Evolutionary conservation across 1,140 invertebrate genomes (phyloP).

Genomic region (Paraescarpia echinospica): DNA sequence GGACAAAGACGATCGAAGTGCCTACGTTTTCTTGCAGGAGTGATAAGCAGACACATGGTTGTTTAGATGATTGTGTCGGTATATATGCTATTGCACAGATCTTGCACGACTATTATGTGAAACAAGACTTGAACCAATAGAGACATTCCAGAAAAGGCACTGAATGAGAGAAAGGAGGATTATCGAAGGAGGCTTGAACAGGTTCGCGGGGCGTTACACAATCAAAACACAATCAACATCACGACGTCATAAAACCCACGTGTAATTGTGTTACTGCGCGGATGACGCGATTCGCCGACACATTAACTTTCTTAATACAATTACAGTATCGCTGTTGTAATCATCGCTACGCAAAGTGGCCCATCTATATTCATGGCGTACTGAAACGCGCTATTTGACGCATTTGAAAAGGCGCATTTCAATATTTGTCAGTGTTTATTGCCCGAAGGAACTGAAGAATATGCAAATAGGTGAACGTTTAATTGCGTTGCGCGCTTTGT

Average conservation of each 20-base stretch:
- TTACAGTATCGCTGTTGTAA: slow-evolving; percentile 5
- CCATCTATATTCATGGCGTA: slow-evolving; percentile 5
- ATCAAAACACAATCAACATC: neutral
- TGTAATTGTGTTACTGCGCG: neutral
- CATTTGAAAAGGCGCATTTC: slow-evolving; percentile 5
- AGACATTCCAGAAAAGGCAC: neutral
- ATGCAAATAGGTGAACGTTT: neutral
- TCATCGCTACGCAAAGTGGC: neutral
- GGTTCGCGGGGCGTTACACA: neutral
- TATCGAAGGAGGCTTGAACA: neutral
- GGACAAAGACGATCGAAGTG: neutral
- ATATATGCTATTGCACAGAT: no score
- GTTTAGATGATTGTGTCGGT: neutral
- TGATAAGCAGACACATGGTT: neutral
- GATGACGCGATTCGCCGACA: neutral
- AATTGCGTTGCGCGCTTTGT: neutral
- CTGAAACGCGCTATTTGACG: neutral
- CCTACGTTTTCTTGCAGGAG: neutral
- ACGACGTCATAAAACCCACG: neutral
- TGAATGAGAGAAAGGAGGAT: neutral
- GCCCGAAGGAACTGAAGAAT: neutral
- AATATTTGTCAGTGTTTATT: slow-evolving; percentile 2
- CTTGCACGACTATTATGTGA: no score
- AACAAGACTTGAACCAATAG: no score
- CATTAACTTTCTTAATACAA: slow-evolving; percentile 6